Evolutionary conservation across 2,113 vertebrate genomes (phyloP).

Genomic region (Myrmecophaga tridactyla): DNA sequence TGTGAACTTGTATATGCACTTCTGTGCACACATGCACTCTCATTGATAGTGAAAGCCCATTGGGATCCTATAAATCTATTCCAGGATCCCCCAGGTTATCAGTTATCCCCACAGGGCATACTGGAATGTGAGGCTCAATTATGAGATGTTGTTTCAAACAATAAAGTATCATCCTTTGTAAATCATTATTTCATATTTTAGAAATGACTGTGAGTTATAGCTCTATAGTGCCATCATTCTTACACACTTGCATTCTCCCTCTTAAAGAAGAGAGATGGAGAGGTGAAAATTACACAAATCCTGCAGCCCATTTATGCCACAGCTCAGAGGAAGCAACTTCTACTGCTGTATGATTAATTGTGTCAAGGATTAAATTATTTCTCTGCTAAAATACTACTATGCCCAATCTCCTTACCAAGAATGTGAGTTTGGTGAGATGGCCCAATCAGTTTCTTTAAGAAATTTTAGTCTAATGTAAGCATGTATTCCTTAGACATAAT

Average conservation of each 20-base stretch:
- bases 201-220: neutral
- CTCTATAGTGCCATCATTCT: neutral
- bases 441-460: neutral
- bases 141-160: neutral
- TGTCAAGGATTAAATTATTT: neutral
- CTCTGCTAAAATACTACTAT: neutral
- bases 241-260: neutral
- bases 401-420: neutral
- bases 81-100: neutral
- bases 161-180: neutral
- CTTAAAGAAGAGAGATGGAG: neutral
- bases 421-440: neutral
- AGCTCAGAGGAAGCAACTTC: neutral
- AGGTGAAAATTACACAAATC: neutral
- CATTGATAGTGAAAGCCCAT: neutral
- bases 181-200: neutral
- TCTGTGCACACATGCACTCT: neutral
- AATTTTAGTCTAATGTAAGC: neutral
- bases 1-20: neutral
- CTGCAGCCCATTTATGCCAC: neutral
- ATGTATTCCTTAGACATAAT: neutral
- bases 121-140: neutral
- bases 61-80: neutral
- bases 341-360: neutral
- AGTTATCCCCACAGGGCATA: neutral